Conservation (phyloP, 2,888 invertebrate species). For the Ectemnius cavifrons region DNA sequence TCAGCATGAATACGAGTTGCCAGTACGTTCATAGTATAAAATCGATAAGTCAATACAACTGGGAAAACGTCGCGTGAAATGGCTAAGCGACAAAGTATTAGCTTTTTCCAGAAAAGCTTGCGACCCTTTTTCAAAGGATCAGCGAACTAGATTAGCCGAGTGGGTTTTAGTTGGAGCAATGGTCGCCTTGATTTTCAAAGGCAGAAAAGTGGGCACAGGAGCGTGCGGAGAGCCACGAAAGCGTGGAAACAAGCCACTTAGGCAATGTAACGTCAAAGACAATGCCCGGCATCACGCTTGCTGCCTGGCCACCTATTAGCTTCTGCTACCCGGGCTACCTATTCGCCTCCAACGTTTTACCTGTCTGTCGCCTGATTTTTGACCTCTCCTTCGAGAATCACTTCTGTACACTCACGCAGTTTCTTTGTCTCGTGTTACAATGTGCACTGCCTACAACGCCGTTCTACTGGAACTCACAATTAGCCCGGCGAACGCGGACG, state of each 20-base stretch:
- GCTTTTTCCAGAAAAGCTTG: too few relatives aligned
- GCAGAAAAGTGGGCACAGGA: background rate
- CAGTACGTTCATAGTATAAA: too few relatives aligned
- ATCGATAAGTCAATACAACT: too few relatives aligned
- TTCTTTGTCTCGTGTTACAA: conserved; percentile 49
- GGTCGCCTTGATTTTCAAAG: too few relatives aligned
- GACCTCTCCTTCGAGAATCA: conserved; percentile 39
- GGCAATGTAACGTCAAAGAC: conserved; percentile 72
- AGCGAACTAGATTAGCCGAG: too few relatives aligned
- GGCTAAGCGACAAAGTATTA: too few relatives aligned
- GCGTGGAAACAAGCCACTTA: conserved; percentile 78
- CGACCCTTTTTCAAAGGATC: too few relatives aligned
- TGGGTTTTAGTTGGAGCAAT: too few relatives aligned
- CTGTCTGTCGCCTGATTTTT: conserved; percentile 64
- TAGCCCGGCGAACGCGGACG: conserved; percentile 17
- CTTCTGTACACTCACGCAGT: background rate
- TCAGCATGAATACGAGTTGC: too few relatives aligned
- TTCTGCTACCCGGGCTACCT: conserved; percentile 21
- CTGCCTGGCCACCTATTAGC: conserved; percentile 61
- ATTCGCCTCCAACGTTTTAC: conserved; percentile 53
- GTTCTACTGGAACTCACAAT: background rate
- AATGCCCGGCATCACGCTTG: conserved; percentile 77
- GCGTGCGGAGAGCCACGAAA: conserved; percentile 73
- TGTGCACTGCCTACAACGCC: conserved; percentile 19
- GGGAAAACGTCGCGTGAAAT: too few relatives aligned